Conservation (phyloP, 2,888 invertebrate genomes). For the Drosophila cognata region DNA sequence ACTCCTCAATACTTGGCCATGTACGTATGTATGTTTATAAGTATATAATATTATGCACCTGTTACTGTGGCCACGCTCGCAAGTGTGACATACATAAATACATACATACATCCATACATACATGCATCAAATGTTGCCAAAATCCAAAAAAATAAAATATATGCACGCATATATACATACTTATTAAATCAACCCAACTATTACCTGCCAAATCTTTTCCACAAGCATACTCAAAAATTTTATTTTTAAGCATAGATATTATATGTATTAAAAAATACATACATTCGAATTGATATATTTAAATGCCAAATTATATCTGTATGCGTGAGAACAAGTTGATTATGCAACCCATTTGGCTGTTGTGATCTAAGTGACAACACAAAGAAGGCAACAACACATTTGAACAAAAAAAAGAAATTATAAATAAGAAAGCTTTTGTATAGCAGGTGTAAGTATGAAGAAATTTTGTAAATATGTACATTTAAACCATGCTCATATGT, state of each 20-base stretch:
- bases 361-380: conserved; percentile 26
- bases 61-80: conserved; percentile 27
- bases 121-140: not conserved
- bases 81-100: conserved; percentile 16
- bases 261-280: conserved; percentile 37
- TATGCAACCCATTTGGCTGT: conserved; percentile 27
- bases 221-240: conserved; percentile 8
- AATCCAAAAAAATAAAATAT: not conserved
- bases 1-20: not conserved
- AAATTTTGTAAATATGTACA: not conserved
- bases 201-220: conserved; percentile 10
- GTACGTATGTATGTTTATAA: conserved; percentile 4
- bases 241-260: conserved; percentile 17
- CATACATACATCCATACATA: conserved; percentile 4
- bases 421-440: conserved; percentile 29
- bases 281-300: conserved; percentile 28
- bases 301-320: conserved; percentile 8
- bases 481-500: conserved; percentile 24
- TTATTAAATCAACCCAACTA: conserved; percentile 2
- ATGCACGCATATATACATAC: not conserved
- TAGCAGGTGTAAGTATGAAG: conserved; percentile 14
- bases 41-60: conserved; percentile 16
- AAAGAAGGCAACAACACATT: conserved; percentile 12
- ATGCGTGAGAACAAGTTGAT: conserved; percentile 13
- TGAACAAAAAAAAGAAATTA: conserved; percentile 20